These are phyloP conservation scores for Apaloderma vittatum DNA, from an alignment of 2,113 vertebrate genomes.

Conservation along the genomic window DNA sequence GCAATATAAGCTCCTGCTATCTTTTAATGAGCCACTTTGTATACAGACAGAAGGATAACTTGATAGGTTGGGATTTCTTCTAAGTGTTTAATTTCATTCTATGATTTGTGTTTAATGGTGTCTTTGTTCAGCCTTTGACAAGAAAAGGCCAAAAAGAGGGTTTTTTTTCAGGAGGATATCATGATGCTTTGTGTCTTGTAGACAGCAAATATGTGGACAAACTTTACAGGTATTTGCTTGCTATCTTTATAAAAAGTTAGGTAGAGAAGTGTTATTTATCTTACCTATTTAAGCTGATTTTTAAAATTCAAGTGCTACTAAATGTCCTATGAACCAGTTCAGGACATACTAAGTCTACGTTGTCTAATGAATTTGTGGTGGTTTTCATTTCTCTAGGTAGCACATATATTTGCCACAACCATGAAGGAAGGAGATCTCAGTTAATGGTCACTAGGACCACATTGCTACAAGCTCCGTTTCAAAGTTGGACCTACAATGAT, in stretches of 20 bases:
- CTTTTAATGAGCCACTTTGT: neutral
- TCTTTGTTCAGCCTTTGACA: neutral
- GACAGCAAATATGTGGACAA: neutral
- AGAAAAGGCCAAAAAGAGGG: neutral
- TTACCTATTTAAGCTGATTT: neutral
- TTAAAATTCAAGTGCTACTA: neutral
- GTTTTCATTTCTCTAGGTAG: neutral
- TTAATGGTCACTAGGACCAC: neutral
- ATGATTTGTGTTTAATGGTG: neutral
- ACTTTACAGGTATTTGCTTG: neutral
- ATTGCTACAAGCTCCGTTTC: neutral
- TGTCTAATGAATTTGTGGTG: fast-evolving
- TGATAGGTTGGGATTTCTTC: neutral
- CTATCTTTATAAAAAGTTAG: neutral
- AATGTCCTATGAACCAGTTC: neutral
- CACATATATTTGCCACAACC: neutral
- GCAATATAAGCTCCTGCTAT: neutral
- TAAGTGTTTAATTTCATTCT: neutral
- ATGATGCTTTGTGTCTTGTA: neutral
- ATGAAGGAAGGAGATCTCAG: neutral
- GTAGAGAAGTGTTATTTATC: neutral
- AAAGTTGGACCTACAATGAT: neutral
- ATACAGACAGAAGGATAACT: neutral
- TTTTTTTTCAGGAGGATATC: neutral
- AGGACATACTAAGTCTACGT: neutral